These are phyloP conservation scores for Mythimna pallens DNA, from an alignment of 2,888 invertebrate genomes.

Conservation along the genomic window DNA sequence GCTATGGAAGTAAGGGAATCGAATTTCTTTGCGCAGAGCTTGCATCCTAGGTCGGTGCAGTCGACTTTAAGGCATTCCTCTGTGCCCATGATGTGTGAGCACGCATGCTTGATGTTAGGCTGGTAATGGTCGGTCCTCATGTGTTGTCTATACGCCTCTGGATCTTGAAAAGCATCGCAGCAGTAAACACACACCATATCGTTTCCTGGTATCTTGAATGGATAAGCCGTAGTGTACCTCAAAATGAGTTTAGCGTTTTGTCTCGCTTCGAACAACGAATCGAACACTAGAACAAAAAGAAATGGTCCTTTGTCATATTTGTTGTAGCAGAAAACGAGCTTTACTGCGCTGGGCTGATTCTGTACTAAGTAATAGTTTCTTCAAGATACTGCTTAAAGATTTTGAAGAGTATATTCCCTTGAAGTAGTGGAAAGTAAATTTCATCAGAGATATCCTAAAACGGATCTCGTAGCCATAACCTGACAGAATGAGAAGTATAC, in stretches of 20 bases:
- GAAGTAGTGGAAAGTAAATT: background rate
- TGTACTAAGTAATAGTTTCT: background rate
- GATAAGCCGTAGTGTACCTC: slow-evolving; percentile 79
- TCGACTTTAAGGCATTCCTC: slow-evolving; percentile 75
- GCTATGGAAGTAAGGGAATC: slow-evolving; percentile 66
- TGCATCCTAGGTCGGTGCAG: slow-evolving; percentile 77
- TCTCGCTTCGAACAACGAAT: slow-evolving; percentile 76
- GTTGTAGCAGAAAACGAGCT: slow-evolving; percentile 38
- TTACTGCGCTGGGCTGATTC: background rate
- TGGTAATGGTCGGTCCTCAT: slow-evolving; percentile 73
- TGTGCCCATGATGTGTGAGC: slow-evolving; percentile 66
- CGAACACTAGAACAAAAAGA: slow-evolving; percentile 83
- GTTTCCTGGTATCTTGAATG: slow-evolving; percentile 77
- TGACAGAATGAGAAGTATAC: background rate
- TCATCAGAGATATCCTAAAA: background rate
- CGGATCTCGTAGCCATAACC: background rate
- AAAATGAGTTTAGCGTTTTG: slow-evolving; percentile 78
- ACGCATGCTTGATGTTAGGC: slow-evolving; percentile 72
- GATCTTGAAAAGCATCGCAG: slow-evolving; percentile 73
- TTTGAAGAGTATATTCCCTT: background rate
- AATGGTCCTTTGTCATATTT: slow-evolving; percentile 68
- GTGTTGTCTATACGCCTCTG: slow-evolving; percentile 75
- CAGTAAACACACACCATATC: slow-evolving; percentile 80
- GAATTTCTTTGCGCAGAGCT: slow-evolving; percentile 71
- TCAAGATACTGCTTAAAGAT: background rate